A percentile compares a stretch with the other conserved stretches of the same genome.
phyloP scores from a whole-genome alignment of 2,797 vertebrate genomes.

The Avahi laniger region DNA sequence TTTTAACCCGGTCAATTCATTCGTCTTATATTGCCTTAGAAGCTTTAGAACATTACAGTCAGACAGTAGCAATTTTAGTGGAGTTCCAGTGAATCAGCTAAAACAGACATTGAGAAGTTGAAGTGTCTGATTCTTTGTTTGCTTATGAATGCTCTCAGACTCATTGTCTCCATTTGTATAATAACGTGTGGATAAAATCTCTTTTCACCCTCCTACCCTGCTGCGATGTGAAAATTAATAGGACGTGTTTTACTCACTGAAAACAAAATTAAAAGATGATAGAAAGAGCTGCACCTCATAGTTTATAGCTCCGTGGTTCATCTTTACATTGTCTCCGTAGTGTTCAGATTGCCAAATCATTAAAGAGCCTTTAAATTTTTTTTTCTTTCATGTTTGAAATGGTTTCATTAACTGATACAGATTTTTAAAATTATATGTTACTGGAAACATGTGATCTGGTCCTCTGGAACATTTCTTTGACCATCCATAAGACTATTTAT shows the following conservation, averaged over 20 bases:
- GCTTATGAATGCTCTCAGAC: background rate
- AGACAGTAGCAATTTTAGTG: background rate
- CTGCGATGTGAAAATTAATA: background rate
- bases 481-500: background rate
- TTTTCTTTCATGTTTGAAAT: background rate
- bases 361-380: background rate
- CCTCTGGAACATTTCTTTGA: background rate
- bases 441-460: background rate
- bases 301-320: background rate
- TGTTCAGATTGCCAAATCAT: background rate
- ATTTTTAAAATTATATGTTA: background rate
- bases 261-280: background rate
- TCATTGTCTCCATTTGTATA: background rate
- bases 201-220: background rate
- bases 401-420: background rate
- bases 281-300: background rate
- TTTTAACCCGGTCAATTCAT: background rate
- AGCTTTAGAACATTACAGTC: background rate
- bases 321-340: rapidly evolving
- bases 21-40: background rate
- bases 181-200: background rate
- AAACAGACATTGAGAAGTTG: background rate
- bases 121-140: background rate
- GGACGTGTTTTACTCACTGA: background rate
- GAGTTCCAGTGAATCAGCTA: too few species aligned